Conservation (phyloP, 2,113 vertebrate genomes). For the Suncus etruscus region DNA sequence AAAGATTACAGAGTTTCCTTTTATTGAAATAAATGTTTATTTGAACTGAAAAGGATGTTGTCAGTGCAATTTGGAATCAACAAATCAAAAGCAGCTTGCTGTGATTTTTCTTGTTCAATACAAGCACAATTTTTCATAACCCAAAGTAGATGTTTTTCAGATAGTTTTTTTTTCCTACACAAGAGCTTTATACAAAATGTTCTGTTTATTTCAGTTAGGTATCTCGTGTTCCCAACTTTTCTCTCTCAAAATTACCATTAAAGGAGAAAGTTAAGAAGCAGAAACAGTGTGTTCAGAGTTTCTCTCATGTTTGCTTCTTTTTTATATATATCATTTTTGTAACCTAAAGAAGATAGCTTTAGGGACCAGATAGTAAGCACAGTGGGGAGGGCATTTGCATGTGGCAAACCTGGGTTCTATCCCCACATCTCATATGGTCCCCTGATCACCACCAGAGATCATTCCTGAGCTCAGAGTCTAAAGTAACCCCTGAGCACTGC, state of each 20-base stretch:
- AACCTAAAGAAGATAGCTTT: too few species aligned
- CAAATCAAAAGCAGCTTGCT: slow-evolving; percentile 55
- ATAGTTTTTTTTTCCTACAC: slow-evolving; percentile 47
- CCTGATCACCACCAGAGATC: too few species aligned
- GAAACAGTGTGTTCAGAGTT: background rate
- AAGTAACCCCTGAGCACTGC: too few species aligned
- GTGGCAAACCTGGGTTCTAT: too few species aligned
- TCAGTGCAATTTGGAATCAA: slow-evolving; percentile 43
- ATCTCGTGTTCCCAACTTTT: background rate
- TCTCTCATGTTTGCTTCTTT: slow-evolving; percentile 30
- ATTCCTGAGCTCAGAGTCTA: too few species aligned
- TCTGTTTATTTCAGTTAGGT: slow-evolving; percentile 49
- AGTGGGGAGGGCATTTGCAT: too few species aligned
- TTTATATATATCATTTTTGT: too few species aligned
- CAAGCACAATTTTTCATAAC: slow-evolving; percentile 56
- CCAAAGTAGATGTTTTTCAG: slow-evolving; percentile 44
- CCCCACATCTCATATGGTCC: too few species aligned
- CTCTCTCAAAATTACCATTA: background rate
- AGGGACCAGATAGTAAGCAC: too few species aligned
- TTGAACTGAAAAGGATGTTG: slow-evolving; percentile 60
- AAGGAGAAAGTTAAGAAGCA: slow-evolving; percentile 43
- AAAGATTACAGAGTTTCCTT: slow-evolving; percentile 69
- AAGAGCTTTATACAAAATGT: slow-evolving; percentile 48
- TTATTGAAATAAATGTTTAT: slow-evolving; percentile 71
- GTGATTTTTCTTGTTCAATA: slow-evolving; percentile 49